Base-by-base conservation (phyloP, 2,113 vertebrate species). In the Megaleporinus macrocephalus region DNA sequence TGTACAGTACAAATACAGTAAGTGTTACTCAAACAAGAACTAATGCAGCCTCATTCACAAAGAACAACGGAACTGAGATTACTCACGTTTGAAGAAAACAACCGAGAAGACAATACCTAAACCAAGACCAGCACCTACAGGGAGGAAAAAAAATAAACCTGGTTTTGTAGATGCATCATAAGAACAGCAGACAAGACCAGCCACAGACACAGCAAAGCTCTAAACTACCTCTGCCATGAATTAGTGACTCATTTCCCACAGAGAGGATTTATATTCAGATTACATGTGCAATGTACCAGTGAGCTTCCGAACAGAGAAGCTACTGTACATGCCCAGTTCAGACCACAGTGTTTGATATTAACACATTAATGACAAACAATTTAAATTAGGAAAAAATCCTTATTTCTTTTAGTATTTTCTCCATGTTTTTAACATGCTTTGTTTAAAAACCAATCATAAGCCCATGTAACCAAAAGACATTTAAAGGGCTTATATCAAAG, bases 71-170 rank as follows among this genome's bases (percentile, higher is more conserved):
- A 22, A 73, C 7, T 70, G 36, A 68, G 62, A 68, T 2, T 74
- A 96, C 97, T 98, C 90, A 99, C 98, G 95, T 94, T 98, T 99
- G 91, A 99, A 99, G 94, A 97, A 97, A 81, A 97, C 93, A 82
- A 99, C 97, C 53, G 97, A 99, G 81, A 99, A 97, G 81, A 99
- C 95, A 49, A 99, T 93, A 87, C 98, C 98, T 93, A 99, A 87
- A 53, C 97, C 97, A 47, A 99, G 94, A 41, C 97, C 98, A 83
- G 97, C 96, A 90, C 97, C 98, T 99, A 81, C 9, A 47, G 73
- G 76, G n/a, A 29, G 0, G 68, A 36, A 12, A 4, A 4, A 16
- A 36, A 10, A 72, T 1, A 44, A 3, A 36, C 3, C 33, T 44
- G 41, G 5, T 14, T 41, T 27, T 5, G 49, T 2, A 61, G 4